These are phyloP conservation scores for Serranus cabrilla DNA, from an alignment of 2,797 vertebrate species.

Conservation along the genomic window DNA sequence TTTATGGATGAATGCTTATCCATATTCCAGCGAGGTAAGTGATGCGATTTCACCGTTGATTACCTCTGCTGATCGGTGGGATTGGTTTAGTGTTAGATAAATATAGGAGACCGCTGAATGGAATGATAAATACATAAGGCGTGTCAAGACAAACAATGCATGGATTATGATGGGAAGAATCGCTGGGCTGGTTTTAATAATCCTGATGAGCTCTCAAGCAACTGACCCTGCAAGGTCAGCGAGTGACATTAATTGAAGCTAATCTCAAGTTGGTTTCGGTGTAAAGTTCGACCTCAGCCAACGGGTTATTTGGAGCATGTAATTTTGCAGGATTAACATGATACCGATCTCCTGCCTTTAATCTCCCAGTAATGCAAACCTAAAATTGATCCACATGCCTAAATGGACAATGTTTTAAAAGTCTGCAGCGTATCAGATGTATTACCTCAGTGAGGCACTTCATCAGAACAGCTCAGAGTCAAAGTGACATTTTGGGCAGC, in stretches of 20 bases:
- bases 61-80: slow-evolving; percentile 79
- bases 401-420: slow-evolving; percentile 47
- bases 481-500: slow-evolving; percentile 63
- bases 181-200: slow-evolving; percentile 67
- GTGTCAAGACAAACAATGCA: slow-evolving; percentile 79
- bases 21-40: slow-evolving; percentile 78
- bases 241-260: slow-evolving; percentile 65
- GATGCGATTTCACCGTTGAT: slow-evolving; percentile 85
- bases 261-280: slow-evolving; percentile 37
- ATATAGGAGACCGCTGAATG: slow-evolving; percentile 71
- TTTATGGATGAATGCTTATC: slow-evolving; percentile 83
- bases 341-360: slow-evolving; percentile 74
- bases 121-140: slow-evolving; percentile 74
- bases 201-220: slow-evolving; percentile 59
- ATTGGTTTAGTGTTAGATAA: slow-evolving; percentile 84
- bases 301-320: slow-evolving; percentile 55
- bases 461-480: slow-evolving; percentile 65
- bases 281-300: slow-evolving; percentile 59
- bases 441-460: slow-evolving; percentile 64
- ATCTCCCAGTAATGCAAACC: slow-evolving; percentile 73
- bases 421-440: slow-evolving; percentile 60
- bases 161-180: slow-evolving; percentile 72
- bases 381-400: slow-evolving; percentile 71
- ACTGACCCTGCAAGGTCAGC: slow-evolving; percentile 69
- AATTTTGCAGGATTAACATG: slow-evolving; percentile 72